Percentiles rank a stretch among this genome's conserved stretches.
phyloP scores from a whole-genome alignment of 2,113 vertebrate species.

The Saguinus midas region DNA sequence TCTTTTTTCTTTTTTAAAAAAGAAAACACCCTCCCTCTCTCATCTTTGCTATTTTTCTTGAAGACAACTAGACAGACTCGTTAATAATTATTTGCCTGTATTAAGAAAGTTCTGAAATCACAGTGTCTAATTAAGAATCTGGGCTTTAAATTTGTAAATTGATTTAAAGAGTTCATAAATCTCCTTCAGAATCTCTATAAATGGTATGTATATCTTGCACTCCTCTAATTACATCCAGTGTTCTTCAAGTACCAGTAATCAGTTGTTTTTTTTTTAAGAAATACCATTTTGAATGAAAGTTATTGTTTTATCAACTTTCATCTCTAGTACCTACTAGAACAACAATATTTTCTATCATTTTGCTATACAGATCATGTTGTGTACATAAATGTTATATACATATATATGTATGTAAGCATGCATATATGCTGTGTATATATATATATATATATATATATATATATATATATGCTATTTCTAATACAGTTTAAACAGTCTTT shows the following conservation, averaged over 20 bases:
- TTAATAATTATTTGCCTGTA: background rate
- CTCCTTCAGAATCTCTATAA: slow-evolving; percentile 32
- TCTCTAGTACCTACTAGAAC: background rate
- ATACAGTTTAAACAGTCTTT: background rate
- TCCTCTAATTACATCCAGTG: slow-evolving; percentile 61
- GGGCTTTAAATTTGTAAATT: background rate
- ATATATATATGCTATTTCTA: background rate
- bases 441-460: background rate
- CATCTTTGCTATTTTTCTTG: background rate
- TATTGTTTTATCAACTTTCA: background rate
- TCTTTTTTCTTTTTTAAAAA: too few relatives aligned
- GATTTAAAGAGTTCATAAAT: slow-evolving; percentile 30
- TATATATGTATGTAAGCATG: background rate
- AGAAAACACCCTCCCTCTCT: background rate
- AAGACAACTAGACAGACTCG: background rate
- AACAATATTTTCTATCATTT: background rate
- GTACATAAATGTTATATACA: background rate
- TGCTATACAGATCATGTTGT: background rate
- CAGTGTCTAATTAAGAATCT: slow-evolving; percentile 28
- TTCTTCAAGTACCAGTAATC: slow-evolving; percentile 53
- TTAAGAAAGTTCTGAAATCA: slow-evolving; percentile 15
- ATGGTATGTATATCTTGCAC: background rate
- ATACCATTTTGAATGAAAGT: slow-evolving; percentile 7
- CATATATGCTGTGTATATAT: background rate
- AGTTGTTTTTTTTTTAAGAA: background rate